Evolutionary conservation across 2,113 vertebrate species (phyloP).

Genomic region (Stercorarius parasiticus): DNA sequence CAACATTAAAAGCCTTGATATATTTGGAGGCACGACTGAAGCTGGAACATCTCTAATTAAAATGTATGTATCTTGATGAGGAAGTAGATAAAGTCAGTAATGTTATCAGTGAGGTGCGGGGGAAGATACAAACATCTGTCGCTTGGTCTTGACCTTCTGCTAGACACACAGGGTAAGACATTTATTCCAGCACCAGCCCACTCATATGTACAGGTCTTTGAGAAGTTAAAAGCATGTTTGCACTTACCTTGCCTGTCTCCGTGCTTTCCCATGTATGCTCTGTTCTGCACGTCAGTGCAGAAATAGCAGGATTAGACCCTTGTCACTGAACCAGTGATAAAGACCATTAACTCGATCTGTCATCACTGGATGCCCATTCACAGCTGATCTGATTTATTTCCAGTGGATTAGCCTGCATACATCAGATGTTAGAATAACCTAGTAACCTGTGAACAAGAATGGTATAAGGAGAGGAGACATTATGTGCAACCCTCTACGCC

Average conservation of each 20-base stretch:
- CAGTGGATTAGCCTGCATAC: not conserved
- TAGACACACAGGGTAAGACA: not conserved
- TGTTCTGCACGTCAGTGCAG: not conserved
- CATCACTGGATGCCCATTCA: not conserved
- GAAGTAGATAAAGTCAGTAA: not conserved
- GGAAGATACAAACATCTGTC: not conserved
- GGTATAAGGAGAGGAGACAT: not conserved
- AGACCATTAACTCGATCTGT: conserved; percentile 47
- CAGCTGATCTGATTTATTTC: conserved; percentile 42
- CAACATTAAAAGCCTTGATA: not conserved
- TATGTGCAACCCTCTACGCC: not conserved
- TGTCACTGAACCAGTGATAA: not conserved
- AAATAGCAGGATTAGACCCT: conserved; percentile 16
- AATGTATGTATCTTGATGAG: not conserved
- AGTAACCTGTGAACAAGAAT: not conserved
- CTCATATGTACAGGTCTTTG: not conserved
- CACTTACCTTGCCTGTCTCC: not conserved
- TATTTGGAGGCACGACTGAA: not conserved
- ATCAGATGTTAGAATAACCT: conserved; percentile 1
- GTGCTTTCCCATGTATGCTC: not conserved
- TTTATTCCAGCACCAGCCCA: not conserved
- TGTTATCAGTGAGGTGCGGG: not conserved
- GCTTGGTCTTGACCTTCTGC: not conserved
- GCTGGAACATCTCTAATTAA: not conserved
- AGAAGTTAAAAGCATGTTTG: not conserved